Base-by-base conservation (phyloP, 2,797 vertebrate species). In the Neoniphon sammara region DNA sequence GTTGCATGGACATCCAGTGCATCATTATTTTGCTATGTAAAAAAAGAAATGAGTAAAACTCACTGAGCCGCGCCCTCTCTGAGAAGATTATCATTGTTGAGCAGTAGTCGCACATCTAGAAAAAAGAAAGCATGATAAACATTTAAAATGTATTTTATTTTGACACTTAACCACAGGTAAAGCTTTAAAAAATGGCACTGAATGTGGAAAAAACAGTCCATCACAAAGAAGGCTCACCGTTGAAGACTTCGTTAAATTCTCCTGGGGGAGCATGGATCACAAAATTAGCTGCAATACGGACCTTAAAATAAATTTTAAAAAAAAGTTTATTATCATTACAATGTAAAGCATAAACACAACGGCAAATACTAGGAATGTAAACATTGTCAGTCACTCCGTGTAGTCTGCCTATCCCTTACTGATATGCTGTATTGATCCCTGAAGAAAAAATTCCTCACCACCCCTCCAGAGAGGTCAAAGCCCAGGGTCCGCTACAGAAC, bases 211-310 rank as follows among this genome's bases (percentile, higher is more conserved):
- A 3, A 56, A 2, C 31, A 34, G 31, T n/a, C 36, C 47, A 54
- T 72, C 44, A 39, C 10, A 73, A 69, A 73, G 30, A 0, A 17
- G 0, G 86, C 96, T 96, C 74, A 98, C 97, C 97, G 74, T 98
- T 98, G 89, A 99, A 98, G 55, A 99, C 97, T 93, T 98, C 97
- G 81, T 97, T 98, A 89, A 98, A 99, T 84, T 99, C 97, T 81
- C 97, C 97, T 58, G 97, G 97, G 31, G 97, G 97, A 80, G 97
- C 95, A 75, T 99, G 96, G 83, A 95, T 94, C 86, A 99, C 95
- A 92, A 99, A 98, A 85, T 96, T 97, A 73, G 96, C 94, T 87
- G 96, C 96, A 91, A 99, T 96, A 70, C 95, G 96, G 84, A 98
- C 94, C 97, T 99, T 83, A 42, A 88, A 27, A 70, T 11, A 92